phyloP scores from a whole-genome alignment of 2,888 invertebrate genomes.

The Elmis aenea region DNA sequence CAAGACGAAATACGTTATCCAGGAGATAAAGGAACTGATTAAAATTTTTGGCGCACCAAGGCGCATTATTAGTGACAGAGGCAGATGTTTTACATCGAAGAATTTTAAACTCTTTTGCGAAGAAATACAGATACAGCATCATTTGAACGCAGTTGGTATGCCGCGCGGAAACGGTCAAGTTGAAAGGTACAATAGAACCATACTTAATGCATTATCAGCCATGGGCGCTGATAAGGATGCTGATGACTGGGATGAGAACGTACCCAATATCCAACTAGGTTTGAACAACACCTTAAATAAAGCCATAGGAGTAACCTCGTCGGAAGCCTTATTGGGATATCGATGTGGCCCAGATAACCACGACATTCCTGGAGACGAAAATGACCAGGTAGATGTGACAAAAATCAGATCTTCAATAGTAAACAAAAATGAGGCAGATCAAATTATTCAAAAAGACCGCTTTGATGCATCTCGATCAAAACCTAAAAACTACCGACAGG shows the following conservation, averaged over 20 bases:
- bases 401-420: no score
- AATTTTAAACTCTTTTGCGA: slow-evolving; percentile 2
- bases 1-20: slow-evolving; percentile 3
- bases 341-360: neutral
- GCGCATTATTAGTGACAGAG: slow-evolving; percentile 2
- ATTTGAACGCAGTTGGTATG: slow-evolving; percentile 2
- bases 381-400: slow-evolving; percentile 22
- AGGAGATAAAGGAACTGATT: slow-evolving; percentile 1
- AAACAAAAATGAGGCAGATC: slow-evolving; percentile 19
- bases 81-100: slow-evolving; percentile 1
- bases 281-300: slow-evolving; percentile 4
- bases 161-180: slow-evolving; percentile 6
- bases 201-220: slow-evolving; percentile 3
- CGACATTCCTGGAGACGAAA: slow-evolving; percentile 18
- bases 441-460: slow-evolving; percentile 7
- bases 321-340: slow-evolving; percentile 4
- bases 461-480: slow-evolving; percentile 14
- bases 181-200: slow-evolving; percentile 6
- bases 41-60: slow-evolving; percentile 16
- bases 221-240: slow-evolving; percentile 18
- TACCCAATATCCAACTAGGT: slow-evolving; percentile 2
- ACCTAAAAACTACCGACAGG: slow-evolving; percentile 5
- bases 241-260: slow-evolving; percentile 4
- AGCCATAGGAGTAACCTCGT: slow-evolving; percentile 1
- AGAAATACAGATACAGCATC: slow-evolving; percentile 14